Evolutionary conservation across 2,113 vertebrate species (phyloP).

Genomic region (Lepus americanus): DNA sequence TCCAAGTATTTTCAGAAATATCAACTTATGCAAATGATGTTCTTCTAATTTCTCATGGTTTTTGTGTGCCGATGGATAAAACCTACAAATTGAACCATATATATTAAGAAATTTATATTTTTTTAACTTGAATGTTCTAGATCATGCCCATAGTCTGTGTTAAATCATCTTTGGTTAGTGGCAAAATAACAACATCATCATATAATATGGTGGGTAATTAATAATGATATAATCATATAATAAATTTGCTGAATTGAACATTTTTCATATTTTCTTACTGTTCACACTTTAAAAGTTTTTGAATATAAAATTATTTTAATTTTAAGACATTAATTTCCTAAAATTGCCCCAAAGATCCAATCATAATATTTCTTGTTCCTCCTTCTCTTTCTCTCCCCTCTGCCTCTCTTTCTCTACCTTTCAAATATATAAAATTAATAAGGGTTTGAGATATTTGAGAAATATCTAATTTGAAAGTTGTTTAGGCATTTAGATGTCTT

Average conservation of each 20-base stretch:
- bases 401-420: neutral
- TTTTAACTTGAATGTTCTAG: neutral
- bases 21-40: neutral
- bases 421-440: too few relatives aligned
- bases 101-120: neutral
- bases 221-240: neutral
- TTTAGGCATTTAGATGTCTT: neutral
- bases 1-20: neutral
- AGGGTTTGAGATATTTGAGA: neutral
- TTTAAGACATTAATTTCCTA: neutral
- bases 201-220: neutral
- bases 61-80: neutral
- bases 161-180: neutral
- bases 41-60: neutral
- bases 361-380: neutral
- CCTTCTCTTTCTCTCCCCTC: neutral
- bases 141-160: neutral
- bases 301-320: neutral
- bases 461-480: neutral
- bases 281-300: neutral
- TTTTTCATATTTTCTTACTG: neutral
- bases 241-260: neutral
- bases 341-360: neutral
- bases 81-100: neutral
- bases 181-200: neutral